Conservation (phyloP, 1,140 invertebrate species). For the Venturia canescens region DNA sequence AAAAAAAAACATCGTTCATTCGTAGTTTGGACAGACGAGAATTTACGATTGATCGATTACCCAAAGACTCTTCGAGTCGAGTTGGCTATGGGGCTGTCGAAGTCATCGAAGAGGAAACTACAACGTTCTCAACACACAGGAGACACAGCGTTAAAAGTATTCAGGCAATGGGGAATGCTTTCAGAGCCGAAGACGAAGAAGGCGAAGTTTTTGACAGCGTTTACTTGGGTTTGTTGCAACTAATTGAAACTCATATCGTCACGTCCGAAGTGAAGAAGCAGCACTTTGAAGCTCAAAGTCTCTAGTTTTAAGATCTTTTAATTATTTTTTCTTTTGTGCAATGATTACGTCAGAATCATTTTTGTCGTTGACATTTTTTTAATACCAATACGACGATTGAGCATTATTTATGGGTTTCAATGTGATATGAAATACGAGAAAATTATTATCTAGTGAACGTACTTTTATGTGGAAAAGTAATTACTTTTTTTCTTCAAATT, state of each 20-base stretch:
- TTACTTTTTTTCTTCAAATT: no score
- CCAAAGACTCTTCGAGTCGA: conserved; percentile 41
- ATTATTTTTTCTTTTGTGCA: no score
- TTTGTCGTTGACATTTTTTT: no score
- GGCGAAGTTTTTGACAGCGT: conserved; percentile 88
- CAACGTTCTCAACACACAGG: conserved; percentile 57
- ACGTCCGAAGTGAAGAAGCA: no score
- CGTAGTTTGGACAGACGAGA: conserved; percentile 60
- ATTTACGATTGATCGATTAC: conserved; percentile 50
- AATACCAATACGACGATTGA: no score
- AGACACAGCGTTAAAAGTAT: conserved; percentile 71
- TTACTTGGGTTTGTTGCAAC: conserved; percentile 68
- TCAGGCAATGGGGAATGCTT: conserved; percentile 78
- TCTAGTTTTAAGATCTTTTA: no score
- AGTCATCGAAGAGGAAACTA: conserved; percentile 67
- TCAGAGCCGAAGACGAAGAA: conserved; percentile 89
- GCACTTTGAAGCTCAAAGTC: no score
- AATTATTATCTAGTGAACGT: no score
- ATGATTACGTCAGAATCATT: no score
- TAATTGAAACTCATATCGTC: neutral
- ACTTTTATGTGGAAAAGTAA: no score
- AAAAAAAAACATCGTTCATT: neutral
- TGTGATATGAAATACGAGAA: no score
- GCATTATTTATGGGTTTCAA: no score
- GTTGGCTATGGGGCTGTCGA: conserved; percentile 53